Evolutionary conservation across 2,113 vertebrate genomes (phyloP).

Genomic region (Hydropotes inermis): DNA sequence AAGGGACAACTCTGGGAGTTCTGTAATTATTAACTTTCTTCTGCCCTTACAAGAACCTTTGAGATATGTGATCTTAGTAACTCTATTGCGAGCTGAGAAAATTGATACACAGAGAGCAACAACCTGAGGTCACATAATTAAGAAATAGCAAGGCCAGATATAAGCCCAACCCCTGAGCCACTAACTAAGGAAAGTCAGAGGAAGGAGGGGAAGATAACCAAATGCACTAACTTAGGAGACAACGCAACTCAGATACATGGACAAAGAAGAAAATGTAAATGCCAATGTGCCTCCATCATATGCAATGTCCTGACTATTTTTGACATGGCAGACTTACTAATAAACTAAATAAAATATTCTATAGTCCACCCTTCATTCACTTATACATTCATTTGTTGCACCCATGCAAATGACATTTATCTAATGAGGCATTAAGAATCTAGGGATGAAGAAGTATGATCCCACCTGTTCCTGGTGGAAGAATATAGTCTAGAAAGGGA

Average conservation of each 20-base stretch:
- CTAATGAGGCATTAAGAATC: neutral
- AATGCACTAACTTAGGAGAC: neutral
- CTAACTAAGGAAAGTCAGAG: neutral
- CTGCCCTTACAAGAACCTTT: neutral
- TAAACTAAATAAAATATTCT: neutral
- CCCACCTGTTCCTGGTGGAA: neutral
- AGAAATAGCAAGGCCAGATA: neutral
- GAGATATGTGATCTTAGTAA: neutral
- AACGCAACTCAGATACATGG: neutral
- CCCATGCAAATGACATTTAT: neutral
- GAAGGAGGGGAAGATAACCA: neutral
- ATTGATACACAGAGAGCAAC: neutral
- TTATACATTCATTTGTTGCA: neutral
- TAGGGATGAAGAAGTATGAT: neutral
- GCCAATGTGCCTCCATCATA: neutral
- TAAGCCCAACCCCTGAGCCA: neutral
- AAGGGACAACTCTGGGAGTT: neutral
- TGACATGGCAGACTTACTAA: neutral
- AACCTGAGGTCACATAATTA: neutral
- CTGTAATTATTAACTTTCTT: neutral
- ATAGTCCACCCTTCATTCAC: neutral
- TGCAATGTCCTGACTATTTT: no score
- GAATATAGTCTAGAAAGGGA: neutral
- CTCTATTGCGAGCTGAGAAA: neutral
- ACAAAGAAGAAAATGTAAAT: neutral